Evolutionary conservation across 2,113 vertebrate genomes (phyloP).

Genomic region (Petrocephalus zakoni): DNA sequence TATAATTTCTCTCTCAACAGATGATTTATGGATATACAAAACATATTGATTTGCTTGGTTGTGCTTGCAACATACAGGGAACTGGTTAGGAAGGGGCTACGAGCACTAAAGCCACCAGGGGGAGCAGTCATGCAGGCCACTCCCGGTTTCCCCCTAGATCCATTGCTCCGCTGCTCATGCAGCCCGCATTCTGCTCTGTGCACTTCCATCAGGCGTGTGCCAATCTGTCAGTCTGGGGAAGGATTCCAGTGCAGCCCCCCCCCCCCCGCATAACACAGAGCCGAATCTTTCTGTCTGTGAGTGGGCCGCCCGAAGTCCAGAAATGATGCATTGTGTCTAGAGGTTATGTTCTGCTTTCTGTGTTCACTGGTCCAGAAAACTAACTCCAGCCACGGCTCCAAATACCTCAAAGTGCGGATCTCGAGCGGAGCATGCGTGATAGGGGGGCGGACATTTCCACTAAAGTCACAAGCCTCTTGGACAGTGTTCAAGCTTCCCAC

Average conservation of each 20-base stretch:
- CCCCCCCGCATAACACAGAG: background rate
- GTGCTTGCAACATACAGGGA: background rate
- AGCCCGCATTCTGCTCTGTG: background rate
- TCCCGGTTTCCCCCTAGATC: background rate
- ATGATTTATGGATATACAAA: background rate
- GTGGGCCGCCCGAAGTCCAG: background rate
- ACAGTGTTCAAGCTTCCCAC: background rate
- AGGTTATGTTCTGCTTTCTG: slow-evolving; percentile 1
- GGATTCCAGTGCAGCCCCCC: background rate
- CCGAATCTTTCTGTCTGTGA: background rate
- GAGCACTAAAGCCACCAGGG: background rate
- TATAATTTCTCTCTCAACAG: background rate
- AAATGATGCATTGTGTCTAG: background rate
- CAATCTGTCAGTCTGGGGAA: background rate
- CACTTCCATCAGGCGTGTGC: background rate
- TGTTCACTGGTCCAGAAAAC: background rate
- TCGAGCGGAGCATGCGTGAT: background rate
- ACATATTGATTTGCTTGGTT: background rate
- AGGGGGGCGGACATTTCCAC: background rate
- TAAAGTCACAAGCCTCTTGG: background rate
- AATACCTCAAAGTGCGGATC: background rate
- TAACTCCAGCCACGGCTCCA: background rate
- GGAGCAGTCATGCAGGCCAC: background rate
- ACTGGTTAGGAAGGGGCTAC: background rate
- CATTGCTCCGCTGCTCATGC: background rate